A percentile compares a stretch with the other conserved stretches of the same genome.
These are phyloP conservation scores for Branchipolynoe longqiensis DNA, from an alignment of 2,888 invertebrate species.

Conservation along the genomic window DNA sequence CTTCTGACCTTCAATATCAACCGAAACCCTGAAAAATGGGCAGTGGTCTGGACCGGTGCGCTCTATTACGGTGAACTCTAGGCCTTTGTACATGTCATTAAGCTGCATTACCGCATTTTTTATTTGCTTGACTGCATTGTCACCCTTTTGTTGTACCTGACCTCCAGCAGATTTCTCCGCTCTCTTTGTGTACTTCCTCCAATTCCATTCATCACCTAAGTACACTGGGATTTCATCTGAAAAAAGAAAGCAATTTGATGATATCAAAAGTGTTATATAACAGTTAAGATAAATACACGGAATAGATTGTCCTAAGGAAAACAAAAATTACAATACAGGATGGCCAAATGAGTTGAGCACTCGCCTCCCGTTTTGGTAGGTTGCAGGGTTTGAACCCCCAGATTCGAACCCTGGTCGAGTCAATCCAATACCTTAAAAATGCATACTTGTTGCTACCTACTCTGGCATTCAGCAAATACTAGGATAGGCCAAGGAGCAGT, in stretches of 20 bases:
- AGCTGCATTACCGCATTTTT: slow-evolving; percentile 45
- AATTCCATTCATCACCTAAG: slow-evolving; percentile 30
- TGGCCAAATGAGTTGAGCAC: no score
- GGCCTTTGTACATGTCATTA: slow-evolving; percentile 50
- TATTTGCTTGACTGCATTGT: not conserved
- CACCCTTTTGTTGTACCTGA: not conserved
- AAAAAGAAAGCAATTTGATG: not conserved
- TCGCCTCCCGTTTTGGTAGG: no score
- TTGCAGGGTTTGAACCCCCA: no score
- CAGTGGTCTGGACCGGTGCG: slow-evolving; percentile 46
- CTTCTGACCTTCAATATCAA: slow-evolving; percentile 23
- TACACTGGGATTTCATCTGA: slow-evolving; percentile 40
- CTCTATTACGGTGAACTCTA: slow-evolving; percentile 25
- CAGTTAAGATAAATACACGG: no score
- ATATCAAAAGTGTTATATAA: no score
- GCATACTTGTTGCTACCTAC: no score
- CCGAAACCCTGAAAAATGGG: slow-evolving; percentile 41
- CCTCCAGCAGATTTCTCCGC: not conserved
- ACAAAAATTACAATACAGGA: no score
- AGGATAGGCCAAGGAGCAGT: no score
- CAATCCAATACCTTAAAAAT: no score
- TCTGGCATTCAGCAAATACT: no score
- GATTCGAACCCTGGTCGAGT: no score
- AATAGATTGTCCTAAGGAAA: no score
- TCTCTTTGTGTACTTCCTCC: slow-evolving; percentile 32